Percentiles rank a stretch among this genome's conserved stretches.
phyloP scores from a whole-genome alignment of 2,888 invertebrate species.

The Plagodis pulveraria region DNA sequence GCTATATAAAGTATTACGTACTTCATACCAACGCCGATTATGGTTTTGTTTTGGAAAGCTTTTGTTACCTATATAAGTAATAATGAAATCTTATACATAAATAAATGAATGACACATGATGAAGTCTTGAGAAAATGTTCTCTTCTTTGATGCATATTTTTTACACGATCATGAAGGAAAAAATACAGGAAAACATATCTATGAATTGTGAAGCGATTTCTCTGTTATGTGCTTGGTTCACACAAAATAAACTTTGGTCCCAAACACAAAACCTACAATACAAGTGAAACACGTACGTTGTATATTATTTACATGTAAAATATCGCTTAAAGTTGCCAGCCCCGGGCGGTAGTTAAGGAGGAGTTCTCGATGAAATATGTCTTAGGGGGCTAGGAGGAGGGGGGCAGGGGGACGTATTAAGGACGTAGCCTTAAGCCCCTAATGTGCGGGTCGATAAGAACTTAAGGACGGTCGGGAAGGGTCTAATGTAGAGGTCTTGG shows the following conservation, averaged over 20 bases:
- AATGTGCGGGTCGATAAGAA: constrained; percentile 65
- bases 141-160: too few relatives aligned
- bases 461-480: constrained; percentile 63
- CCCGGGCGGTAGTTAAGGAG: constrained; percentile 71
- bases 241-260: constrained; percentile 5
- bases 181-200: too few relatives aligned
- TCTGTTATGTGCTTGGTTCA: constrained; percentile 1
- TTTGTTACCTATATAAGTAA: too few relatives aligned
- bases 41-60: too few relatives aligned
- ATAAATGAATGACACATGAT: too few relatives aligned
- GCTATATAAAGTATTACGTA: too few relatives aligned
- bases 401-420: constrained; percentile 57
- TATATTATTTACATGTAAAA: constrained; percentile 76
- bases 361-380: constrained; percentile 82
- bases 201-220: too few relatives aligned
- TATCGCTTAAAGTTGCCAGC: constrained; percentile 73
- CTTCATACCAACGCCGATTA: too few relatives aligned
- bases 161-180: too few relatives aligned
- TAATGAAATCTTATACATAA: too few relatives aligned
- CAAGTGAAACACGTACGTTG: constrained; percentile 57
- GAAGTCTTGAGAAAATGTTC: too few relatives aligned
- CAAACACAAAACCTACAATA: constrained; percentile 13
- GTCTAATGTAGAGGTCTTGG: constrained; percentile 29
- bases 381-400: constrained; percentile 62
- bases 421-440: constrained; percentile 75